Evolutionary conservation across 2,797 vertebrate species (phyloP).

Genomic region (Rhabdomys pumilio): DNA sequence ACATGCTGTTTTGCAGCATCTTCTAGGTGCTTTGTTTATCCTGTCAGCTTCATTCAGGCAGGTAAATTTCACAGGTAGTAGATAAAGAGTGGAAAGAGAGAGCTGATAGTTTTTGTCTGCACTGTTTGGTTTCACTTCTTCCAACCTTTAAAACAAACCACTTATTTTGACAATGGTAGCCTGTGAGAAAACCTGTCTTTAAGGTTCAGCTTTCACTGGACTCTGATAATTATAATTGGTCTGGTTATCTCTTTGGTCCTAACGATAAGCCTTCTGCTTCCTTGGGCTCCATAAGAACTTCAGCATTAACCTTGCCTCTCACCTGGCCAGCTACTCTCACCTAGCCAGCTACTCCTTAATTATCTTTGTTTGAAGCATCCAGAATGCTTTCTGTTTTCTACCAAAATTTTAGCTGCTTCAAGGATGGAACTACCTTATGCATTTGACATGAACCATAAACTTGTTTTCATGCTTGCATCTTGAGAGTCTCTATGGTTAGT

Average conservation of each 20-base stretch:
- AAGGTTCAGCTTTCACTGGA: background rate
- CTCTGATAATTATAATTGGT: background rate
- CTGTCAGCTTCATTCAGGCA: background rate
- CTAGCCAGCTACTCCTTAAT: background rate
- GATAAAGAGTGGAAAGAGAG: background rate
- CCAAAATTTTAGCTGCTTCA: background rate
- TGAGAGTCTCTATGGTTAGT: background rate
- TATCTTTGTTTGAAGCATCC: background rate
- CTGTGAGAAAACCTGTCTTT: background rate
- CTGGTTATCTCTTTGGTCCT: background rate
- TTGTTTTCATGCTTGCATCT: background rate
- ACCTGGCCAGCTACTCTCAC: background rate
- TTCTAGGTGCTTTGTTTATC: background rate
- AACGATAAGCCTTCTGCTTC: background rate
- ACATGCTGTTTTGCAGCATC: background rate
- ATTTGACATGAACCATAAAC: slow-evolving; percentile 5
- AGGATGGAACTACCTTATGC: background rate
- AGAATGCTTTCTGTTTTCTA: background rate
- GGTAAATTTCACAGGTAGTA: background rate
- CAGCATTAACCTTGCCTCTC: background rate
- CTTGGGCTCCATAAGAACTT: background rate
- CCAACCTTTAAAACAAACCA: background rate
- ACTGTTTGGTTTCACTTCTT: background rate
- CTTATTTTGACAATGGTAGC: background rate
- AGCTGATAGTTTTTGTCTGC: background rate